These are phyloP conservation scores for Pontoporia blainvillei DNA, from an alignment of 2,113 vertebrate species.

Conservation along the genomic window DNA sequence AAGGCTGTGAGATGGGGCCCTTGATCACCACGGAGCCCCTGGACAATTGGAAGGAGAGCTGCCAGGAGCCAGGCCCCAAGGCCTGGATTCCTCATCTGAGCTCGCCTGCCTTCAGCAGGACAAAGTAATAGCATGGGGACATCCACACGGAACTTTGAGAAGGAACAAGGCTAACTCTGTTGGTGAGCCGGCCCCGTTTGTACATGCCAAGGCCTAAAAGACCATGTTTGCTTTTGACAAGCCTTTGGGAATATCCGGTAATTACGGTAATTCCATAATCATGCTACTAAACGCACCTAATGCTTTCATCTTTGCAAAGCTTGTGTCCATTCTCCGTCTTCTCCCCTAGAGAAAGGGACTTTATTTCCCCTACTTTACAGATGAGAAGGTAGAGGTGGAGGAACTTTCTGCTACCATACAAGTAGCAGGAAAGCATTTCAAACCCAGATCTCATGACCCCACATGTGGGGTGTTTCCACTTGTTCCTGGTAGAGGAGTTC, in stretches of 20 bases:
- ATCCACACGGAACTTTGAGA: background rate
- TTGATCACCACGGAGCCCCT: background rate
- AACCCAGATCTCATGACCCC: background rate
- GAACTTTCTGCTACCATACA: background rate
- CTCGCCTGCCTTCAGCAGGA: background rate
- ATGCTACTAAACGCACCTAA: background rate
- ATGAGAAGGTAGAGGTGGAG: background rate
- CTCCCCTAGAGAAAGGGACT: background rate
- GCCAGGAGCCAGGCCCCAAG: background rate
- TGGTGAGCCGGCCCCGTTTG: background rate
- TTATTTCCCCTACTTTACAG: background rate
- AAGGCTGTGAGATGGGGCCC: background rate
- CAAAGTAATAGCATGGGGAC: fast-evolving
- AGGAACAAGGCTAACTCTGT: background rate
- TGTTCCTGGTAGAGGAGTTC: background rate
- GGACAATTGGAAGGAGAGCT: background rate
- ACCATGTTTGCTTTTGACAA: background rate
- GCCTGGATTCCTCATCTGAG: background rate
- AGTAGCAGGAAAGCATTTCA: background rate
- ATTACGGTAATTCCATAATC: background rate
- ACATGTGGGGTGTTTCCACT: background rate
- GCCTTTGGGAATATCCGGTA: background rate
- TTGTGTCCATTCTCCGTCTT: background rate
- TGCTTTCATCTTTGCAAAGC: background rate
- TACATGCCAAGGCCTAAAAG: background rate